Evolutionary conservation across 2,113 vertebrate species (phyloP).

Genomic region (Turdus rufiventris): DNA sequence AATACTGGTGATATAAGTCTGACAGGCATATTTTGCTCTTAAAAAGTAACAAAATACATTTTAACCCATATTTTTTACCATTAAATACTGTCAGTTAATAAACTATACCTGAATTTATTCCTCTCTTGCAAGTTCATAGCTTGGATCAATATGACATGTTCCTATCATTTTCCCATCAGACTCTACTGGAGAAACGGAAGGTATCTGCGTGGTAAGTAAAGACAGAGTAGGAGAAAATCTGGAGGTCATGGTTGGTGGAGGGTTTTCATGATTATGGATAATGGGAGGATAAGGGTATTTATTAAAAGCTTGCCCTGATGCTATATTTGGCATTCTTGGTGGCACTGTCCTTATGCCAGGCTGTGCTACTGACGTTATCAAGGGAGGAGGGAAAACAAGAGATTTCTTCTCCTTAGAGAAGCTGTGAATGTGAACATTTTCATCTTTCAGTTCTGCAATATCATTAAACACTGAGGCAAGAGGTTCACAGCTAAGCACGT

Average conservation of each 20-base stretch:
- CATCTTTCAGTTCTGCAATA: slow-evolving; percentile 85
- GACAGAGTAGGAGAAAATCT: slow-evolving; percentile 86
- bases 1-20: not conserved
- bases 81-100: not conserved
- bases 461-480: slow-evolving; percentile 88
- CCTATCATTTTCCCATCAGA: slow-evolving; percentile 68
- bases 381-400: slow-evolving; percentile 82
- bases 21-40: not conserved
- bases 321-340: slow-evolving; percentile 73
- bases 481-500: slow-evolving; percentile 80
- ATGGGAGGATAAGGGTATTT: slow-evolving; percentile 73
- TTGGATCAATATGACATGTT: slow-evolving; percentile 48
- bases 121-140: slow-evolving; percentile 68
- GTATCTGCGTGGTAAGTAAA: slow-evolving; percentile 76
- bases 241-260: slow-evolving; percentile 76
- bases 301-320: slow-evolving; percentile 63
- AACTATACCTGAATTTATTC: slow-evolving; percentile 78
- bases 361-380: slow-evolving; percentile 87
- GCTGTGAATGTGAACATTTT: slow-evolving; percentile 64
- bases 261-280: slow-evolving; percentile 68
- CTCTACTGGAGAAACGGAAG: slow-evolving; percentile 74
- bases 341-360: slow-evolving; percentile 84
- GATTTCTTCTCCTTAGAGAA: slow-evolving; percentile 70
- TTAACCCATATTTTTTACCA: not conserved
- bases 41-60: not conserved